phyloP scores from a whole-genome alignment of 2,797 vertebrate genomes.

The Todus mexicanus region DNA sequence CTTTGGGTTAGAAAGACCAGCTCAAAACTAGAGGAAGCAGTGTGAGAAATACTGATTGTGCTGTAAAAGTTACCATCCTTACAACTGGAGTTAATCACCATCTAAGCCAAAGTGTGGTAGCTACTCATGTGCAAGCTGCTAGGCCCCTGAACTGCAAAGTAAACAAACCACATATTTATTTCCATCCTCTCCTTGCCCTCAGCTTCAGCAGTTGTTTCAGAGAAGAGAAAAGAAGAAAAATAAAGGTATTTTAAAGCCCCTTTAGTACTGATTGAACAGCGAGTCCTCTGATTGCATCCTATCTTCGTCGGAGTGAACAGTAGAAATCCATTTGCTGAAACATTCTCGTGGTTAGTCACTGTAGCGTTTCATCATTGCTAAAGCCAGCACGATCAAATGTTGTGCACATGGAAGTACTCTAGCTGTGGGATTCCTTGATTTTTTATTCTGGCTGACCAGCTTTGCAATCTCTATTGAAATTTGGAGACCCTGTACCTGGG shows the following conservation, averaged over 20 bases:
- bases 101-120: background rate
- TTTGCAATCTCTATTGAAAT: background rate
- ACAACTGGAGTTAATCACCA: background rate
- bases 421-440: background rate
- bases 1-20: background rate
- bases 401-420: background rate
- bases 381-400: background rate
- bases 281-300: background rate
- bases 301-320: fast-evolving
- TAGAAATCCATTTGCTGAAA: background rate
- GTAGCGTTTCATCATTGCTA: background rate
- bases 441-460: background rate
- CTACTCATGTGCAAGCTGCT: background rate
- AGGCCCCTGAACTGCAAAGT: background rate
- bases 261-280: background rate
- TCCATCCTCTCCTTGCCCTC: fast-evolving
- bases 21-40: background rate
- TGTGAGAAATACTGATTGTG: background rate
- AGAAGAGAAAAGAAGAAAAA: background rate
- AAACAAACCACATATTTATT: background rate
- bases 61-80: background rate
- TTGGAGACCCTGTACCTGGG: background rate
- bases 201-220: background rate
- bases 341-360: background rate
- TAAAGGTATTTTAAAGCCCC: background rate